phyloP scores from a whole-genome alignment of 2,797 vertebrate species.

The Phataginus tricuspis region DNA sequence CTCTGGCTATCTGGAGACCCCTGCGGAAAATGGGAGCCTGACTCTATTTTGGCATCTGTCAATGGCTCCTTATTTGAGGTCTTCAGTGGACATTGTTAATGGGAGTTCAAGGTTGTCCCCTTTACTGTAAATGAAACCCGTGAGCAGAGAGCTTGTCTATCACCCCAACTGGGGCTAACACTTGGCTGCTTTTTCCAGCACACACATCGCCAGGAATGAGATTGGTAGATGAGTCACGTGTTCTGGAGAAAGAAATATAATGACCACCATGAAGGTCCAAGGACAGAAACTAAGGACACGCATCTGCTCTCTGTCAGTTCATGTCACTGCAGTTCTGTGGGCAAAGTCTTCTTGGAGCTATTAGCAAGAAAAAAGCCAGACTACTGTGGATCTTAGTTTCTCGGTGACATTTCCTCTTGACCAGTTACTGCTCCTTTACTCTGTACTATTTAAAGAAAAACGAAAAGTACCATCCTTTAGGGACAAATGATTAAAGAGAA shows the following conservation, averaged over 20 bases:
- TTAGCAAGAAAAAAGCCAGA: neutral
- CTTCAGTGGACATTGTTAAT: constrained; percentile 74
- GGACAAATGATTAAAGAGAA: constrained; percentile 2
- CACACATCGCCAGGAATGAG: constrained; percentile 79
- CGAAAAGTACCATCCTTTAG: neutral
- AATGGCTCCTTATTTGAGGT: constrained; percentile 78
- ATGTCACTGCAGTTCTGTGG: constrained; percentile 64
- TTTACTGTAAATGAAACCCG: constrained; percentile 81
- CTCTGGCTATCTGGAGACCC: constrained; percentile 80
- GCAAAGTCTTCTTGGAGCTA: constrained; percentile 77
- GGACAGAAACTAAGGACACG: constrained; percentile 77
- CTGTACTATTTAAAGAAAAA: neutral
- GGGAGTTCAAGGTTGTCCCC: constrained; percentile 70
- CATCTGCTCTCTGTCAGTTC: constrained; percentile 78
- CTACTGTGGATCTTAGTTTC: neutral
- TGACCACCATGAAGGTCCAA: constrained; percentile 77
- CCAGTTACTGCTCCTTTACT: neutral
- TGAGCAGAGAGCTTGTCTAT: neutral
- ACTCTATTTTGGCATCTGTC: constrained; percentile 84
- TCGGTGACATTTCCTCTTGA: neutral
- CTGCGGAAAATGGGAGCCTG: constrained; percentile 81
- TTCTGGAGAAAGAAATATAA: constrained; percentile 81
- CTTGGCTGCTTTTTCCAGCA: constrained; percentile 62
- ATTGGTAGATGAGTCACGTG: constrained; percentile 81
- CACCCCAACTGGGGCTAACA: neutral